Percentiles rank a stretch among this genome's conserved stretches.
Conservation (phyloP, 2,113 vertebrate species). For the Brachionichthys hirsutus region DNA sequence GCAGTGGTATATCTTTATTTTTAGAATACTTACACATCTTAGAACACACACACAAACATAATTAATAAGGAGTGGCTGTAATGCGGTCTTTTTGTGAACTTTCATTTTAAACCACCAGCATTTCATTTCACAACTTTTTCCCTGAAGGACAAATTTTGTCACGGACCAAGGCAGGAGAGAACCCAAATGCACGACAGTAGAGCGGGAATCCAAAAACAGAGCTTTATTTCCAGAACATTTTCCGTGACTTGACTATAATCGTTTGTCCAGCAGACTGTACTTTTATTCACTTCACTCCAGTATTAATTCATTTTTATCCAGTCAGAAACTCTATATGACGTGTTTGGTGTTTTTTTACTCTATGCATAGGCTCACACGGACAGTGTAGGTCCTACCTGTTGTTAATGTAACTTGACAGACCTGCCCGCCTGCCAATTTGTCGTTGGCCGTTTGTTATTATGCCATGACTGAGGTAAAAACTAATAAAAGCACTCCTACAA, state of each 20-base stretch:
- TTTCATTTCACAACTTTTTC: too few relatives aligned
- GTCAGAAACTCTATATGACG: too few relatives aligned
- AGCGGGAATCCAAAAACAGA: too few relatives aligned
- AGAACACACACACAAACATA: too few relatives aligned
- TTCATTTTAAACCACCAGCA: too few relatives aligned
- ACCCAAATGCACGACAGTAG: too few relatives aligned
- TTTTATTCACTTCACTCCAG: not conserved
- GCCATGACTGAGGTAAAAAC: conserved; percentile 31
- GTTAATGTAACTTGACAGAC: conserved; percentile 38
- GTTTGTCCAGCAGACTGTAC: not conserved
- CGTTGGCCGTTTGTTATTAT: conserved; percentile 49
- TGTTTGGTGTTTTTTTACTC: not conserved
- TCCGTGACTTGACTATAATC: too few relatives aligned
- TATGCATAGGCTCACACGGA: conserved; percentile 5
- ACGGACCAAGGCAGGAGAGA: too few relatives aligned
- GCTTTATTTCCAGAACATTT: not conserved
- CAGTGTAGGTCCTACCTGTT: not conserved
- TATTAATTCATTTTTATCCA: not conserved
- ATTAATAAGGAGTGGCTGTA: too few relatives aligned
- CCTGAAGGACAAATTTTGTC: conserved; percentile 69
- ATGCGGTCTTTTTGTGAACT: too few relatives aligned
- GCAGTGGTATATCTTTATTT: too few relatives aligned
- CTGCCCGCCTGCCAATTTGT: conserved; percentile 43
- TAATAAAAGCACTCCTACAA: conserved; percentile 39
- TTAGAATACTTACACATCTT: too few relatives aligned